Conservation (phyloP, 2,797 vertebrate species). For the Girardinus metallicus region DNA sequence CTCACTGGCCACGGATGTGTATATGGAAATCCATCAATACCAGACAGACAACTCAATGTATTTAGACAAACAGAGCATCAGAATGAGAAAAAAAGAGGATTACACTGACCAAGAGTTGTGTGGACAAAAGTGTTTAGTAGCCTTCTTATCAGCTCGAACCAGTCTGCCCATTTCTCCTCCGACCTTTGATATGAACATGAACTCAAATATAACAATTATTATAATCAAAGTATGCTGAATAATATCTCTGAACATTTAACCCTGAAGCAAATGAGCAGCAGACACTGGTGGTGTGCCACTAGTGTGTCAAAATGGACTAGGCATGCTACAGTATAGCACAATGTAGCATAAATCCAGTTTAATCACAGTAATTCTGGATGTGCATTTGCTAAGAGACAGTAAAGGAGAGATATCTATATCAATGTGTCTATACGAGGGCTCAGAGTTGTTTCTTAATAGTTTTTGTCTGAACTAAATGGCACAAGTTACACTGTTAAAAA, state of each 20-base stretch:
- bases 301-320: no score
- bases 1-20: background rate
- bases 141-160: background rate
- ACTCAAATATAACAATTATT: background rate
- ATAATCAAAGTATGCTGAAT: background rate
- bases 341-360: background rate
- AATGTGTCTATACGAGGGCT: background rate
- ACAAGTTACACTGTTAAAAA: background rate
- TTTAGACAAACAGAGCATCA: constrained; percentile 1
- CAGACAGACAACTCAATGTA: background rate
- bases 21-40: background rate
- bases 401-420: no score
- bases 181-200: background rate
- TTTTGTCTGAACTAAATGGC: background rate
- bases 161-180: background rate
- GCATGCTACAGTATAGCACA: background rate
- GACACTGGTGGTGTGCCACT: no score
- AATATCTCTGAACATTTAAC: background rate
- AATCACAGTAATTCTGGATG: background rate
- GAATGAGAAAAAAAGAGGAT: background rate
- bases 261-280: no score
- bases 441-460: background rate
- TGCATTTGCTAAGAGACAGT: no score
- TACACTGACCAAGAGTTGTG: background rate
- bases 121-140: background rate